Evolutionary conservation across 2,113 vertebrate genomes (phyloP), one percentile per base, ranked within the genome.

Genomic region (Accipiter cooperii): DNA sequence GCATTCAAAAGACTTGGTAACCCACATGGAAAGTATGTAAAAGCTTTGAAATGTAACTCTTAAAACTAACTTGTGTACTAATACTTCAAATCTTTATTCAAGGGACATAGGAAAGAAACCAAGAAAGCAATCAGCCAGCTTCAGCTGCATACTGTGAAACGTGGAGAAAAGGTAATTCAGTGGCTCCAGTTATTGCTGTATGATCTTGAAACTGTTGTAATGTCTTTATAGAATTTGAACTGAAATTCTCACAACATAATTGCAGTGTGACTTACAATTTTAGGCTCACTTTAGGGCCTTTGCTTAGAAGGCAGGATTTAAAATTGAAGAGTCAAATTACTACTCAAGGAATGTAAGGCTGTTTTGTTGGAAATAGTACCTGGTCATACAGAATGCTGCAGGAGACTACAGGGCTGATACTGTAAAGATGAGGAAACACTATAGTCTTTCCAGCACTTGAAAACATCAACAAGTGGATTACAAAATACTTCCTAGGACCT

Each of bases 21-120:
- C 61, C 31, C 24, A 13, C 1, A 0, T 40, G 31, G 42, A 28
- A 94, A 84, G 8, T 52, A 24, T 49, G 64, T 33, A 13, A 87
- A 64, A 78, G 49, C 31, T 73, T 84, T 70, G 40, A 87, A 80
- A 74, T 87, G 24, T 65, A 40, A 9, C 33, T 80, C 29, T 58
- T 74, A 57, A 74, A 90, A 61, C 15, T 64, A 28, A 52, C n/a
- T 40, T 42, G 24, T 54, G 4, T 78, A 66, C 26, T 95, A 89
- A 96, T 63, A 34, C 13, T 77, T 77, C 38, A 65, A 87, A 76
- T 90, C 40, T 97, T 94, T 77, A 46, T 95, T 97, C 44, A 96
- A 98, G 98, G 97, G 95, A 51, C 97, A 98, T 46, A 98, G 98
- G 79, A 98, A 98, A 95, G 98, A 98, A 97, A 98, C 98, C 28